These are phyloP conservation scores for Myocastor coypus DNA, from an alignment of 2,113 vertebrate species.

Conservation along the genomic window DNA sequence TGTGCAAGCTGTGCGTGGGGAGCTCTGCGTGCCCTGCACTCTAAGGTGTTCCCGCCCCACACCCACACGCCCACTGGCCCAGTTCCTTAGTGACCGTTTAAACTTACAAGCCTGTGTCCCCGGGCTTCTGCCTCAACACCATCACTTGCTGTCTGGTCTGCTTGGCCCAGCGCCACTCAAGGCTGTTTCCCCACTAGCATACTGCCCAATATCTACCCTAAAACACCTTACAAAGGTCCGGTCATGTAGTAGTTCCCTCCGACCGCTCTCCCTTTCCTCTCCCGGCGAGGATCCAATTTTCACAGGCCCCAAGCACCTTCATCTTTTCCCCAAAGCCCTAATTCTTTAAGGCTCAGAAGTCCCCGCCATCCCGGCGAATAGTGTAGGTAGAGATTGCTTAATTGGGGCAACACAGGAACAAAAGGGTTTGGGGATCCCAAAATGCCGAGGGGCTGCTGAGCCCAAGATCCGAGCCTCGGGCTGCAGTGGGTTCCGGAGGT, in stretches of 20 bases:
- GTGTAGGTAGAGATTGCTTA: not conserved
- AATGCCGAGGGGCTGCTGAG: not conserved
- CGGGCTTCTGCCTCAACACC: not conserved
- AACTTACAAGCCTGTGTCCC: not conserved
- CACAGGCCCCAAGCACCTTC: not conserved
- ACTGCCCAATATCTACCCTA: not conserved
- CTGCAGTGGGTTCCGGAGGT: not conserved
- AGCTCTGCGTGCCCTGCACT: no score
- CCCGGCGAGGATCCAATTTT: not conserved
- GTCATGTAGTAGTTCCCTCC: not conserved
- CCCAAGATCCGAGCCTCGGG: not conserved
- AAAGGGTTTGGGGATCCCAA: not conserved
- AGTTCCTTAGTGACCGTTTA: not conserved
- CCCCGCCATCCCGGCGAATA: not conserved
- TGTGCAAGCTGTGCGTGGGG: not conserved
- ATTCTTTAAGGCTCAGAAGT: not conserved
- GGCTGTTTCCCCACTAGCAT: not conserved
- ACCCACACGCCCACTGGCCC: not conserved
- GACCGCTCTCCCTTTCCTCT: not conserved
- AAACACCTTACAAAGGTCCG: not conserved
- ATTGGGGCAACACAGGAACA: no score
- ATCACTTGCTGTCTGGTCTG: not conserved
- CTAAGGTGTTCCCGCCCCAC: no score
- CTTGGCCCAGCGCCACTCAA: not conserved
- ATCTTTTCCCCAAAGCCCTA: not conserved